Conservation (phyloP, 2,888 invertebrate species). For the Pyrgus malvae region DNA sequence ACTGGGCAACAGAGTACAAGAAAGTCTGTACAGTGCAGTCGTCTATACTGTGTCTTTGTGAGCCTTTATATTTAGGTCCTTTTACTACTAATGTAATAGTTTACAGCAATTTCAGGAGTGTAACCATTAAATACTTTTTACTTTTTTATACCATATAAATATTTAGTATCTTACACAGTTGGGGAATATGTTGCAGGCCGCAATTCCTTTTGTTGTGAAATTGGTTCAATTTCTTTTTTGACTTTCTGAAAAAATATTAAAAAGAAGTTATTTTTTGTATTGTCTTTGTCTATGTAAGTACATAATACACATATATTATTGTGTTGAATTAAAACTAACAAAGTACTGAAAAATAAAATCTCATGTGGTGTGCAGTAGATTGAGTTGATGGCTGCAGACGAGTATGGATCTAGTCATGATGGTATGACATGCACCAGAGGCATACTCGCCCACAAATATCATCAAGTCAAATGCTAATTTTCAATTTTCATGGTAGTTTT, state of each 20-base stretch:
- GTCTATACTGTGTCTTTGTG: no score
- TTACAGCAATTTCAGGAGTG: no score
- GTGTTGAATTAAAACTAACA: neutral
- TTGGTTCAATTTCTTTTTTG: constrained; percentile 51
- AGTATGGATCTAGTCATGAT: constrained; percentile 95
- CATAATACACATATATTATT: no score
- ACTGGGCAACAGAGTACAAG: neutral
- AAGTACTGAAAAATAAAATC: neutral
- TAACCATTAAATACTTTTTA: no score
- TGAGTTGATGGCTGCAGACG: constrained; percentile 87
- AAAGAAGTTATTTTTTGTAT: no score
- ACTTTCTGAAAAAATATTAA: constrained; percentile 49
- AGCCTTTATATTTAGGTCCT: no score
- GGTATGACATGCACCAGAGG: constrained; percentile 87
- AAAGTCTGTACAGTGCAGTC: neutral
- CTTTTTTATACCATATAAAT: no score
- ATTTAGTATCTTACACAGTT: constrained; percentile 52
- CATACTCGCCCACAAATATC: constrained; percentile 90
- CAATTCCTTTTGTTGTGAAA: constrained; percentile 46
- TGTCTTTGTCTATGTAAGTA: no score
- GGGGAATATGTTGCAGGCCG: constrained; percentile 60
- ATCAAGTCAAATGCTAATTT: constrained; percentile 66
- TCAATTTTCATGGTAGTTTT: neutral
- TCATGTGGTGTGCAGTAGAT: constrained; percentile 37
- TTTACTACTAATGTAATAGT: no score